Evolutionary conservation across 1,140 invertebrate species (phyloP), one percentile per base, ranked within the genome.

Genomic region (Archivesica marissinica): DNA sequence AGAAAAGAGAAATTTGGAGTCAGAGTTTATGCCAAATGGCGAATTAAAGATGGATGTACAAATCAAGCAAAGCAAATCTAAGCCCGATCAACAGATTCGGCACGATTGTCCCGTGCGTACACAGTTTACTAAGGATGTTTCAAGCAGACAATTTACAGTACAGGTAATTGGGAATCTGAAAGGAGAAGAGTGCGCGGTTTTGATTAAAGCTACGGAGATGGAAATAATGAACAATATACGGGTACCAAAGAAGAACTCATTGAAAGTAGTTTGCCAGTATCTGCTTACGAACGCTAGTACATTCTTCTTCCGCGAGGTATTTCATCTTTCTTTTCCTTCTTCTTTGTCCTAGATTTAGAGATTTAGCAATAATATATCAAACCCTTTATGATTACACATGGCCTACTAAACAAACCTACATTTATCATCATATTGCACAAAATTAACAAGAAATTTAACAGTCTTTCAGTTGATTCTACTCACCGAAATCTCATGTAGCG

Each of bases 141-240:
- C 80, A 6, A 75, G 20, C 17, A 35, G 54, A 33, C 64, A 83
- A 30, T 72, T 72, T 23, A 52, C 66, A 0, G 41, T 56, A 17
- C 54, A 72, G 17, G 41, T 61, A 11, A 38, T 83, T n/a, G 66
- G 64, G 7, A 38, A 33, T n/a, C 54, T 72, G 7, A 35, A 28
- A 0, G 80, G 66, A 0, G 80, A 66, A 35, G 80, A 83, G 39
- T 74, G 50, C 20, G 80, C 52, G 6, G 35, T 83, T 17, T 2
- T 74, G 13, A 83, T 83, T 13, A 74, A 74, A 44, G 80, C 70
- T 2, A 75, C 80, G 11, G 80, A 83, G 39, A 61, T 83, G 80
- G 70, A 74, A 35, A 59, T 74, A 17, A 83, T 61, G 70, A 83
- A 83, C 30, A 75, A 75, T n/a, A 7, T 72, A 41, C 47, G 66